Conservation (phyloP, 2,888 invertebrate species). For the Lordiphosa fenestrarum region DNA sequence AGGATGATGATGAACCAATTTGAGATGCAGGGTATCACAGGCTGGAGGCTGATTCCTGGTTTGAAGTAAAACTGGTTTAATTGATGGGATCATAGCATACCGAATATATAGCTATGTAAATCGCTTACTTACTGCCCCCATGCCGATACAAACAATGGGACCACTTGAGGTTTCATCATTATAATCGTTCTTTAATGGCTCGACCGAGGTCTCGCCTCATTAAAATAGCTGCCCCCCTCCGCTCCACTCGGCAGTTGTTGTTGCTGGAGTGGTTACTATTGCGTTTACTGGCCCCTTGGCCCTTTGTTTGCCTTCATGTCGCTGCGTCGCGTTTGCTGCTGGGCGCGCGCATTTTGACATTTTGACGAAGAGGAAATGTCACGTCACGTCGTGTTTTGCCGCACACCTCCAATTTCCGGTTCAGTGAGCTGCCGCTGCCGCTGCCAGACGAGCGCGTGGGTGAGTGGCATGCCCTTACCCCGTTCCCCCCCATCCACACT, state of each 20-base stretch:
- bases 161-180: too few relatives aligned
- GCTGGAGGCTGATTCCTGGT: too few relatives aligned
- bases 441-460: conserved; percentile 18
- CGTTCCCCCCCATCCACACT: conserved; percentile 1
- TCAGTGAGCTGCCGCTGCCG: conserved; percentile 55
- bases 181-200: conserved; percentile 9
- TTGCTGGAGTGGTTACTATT: conserved; percentile 21
- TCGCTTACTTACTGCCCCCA: too few relatives aligned
- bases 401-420: conserved; percentile 81
- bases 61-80: too few relatives aligned
- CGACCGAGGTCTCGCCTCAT: conserved; percentile 4
- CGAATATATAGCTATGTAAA: too few relatives aligned
- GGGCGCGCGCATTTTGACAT: conserved; percentile 76
- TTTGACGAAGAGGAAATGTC: conserved; percentile 80
- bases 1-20: too few relatives aligned
- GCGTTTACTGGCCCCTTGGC: conserved; percentile 23
- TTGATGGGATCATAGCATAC: too few relatives aligned
- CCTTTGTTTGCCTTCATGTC: conserved; percentile 58
- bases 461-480: background rate
- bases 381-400: conserved; percentile 81
- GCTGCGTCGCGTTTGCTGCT: conserved; percentile 34
- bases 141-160: too few relatives aligned
- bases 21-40: too few relatives aligned
- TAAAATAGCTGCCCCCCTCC: background rate
- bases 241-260: conserved; percentile 3